Percentiles rank a stretch among this genome's conserved stretches.
phyloP scores from a whole-genome alignment of 2,113 vertebrate species.

The Hemibates koningsi region DNA sequence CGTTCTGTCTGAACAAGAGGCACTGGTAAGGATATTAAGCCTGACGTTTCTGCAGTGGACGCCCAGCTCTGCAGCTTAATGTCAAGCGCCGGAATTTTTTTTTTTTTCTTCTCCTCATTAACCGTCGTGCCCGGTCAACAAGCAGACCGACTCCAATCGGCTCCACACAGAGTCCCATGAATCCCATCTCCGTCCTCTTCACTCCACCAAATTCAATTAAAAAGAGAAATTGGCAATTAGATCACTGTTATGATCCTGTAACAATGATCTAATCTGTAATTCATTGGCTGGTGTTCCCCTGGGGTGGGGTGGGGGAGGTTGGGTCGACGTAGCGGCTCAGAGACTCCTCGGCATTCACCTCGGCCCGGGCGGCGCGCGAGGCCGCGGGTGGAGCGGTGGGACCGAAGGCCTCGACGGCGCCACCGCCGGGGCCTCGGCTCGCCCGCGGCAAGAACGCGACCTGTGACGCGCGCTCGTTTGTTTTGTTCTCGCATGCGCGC shows the following conservation, averaged over 20 bases:
- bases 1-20: background rate
- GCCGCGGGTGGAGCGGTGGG: background rate
- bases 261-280: constrained; percentile 79
- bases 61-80: constrained; percentile 25
- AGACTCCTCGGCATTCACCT: constrained; percentile 61
- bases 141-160: constrained; percentile 20
- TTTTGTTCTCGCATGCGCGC: background rate
- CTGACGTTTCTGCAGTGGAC: constrained; percentile 7
- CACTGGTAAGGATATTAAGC: background rate
- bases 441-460: constrained; percentile 59
- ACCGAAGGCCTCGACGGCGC: background rate
- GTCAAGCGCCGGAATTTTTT: constrained; percentile 1
- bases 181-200: constrained; percentile 68
- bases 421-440: background rate
- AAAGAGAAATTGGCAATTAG: constrained; percentile 79
- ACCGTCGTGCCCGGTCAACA: constrained; percentile 29
- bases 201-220: constrained; percentile 79
- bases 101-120: constrained; percentile 12
- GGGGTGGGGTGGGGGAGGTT: background rate
- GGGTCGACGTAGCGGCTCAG: constrained; percentile 48
- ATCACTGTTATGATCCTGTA: constrained; percentile 75
- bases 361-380: background rate
- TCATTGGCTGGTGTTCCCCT: constrained; percentile 70
- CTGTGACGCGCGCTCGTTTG: background rate
- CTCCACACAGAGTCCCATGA: constrained; percentile 39